Conservation (phyloP, 2,888 invertebrate species). For the Drosophila borealis region DNA sequence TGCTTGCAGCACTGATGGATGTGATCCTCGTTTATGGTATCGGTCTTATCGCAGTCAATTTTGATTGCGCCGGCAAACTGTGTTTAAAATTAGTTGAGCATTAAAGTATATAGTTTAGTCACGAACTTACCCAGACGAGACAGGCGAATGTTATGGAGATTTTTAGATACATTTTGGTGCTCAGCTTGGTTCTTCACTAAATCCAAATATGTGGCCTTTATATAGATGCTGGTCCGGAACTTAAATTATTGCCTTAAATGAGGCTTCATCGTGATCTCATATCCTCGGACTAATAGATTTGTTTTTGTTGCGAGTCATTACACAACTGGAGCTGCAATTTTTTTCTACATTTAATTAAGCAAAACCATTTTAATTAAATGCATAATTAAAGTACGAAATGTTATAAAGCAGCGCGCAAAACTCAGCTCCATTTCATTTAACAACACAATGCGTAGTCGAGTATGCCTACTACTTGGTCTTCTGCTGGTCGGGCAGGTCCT, state of each 20-base stretch:
- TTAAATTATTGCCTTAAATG: slow-evolving; percentile 18
- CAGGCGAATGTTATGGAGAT: slow-evolving; percentile 18
- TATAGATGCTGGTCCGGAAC: slow-evolving; percentile 18
- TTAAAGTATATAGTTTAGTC: neutral
- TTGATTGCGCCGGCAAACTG: slow-evolving; percentile 33
- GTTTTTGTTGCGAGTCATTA: slow-evolving; percentile 46
- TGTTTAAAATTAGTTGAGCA: no score
- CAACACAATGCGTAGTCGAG: slow-evolving; percentile 10
- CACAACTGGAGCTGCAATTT: slow-evolving; percentile 16
- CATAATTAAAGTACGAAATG: neutral
- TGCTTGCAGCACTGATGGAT: slow-evolving; percentile 76
- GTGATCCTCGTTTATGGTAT: slow-evolving; percentile 67
- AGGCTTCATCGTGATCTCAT: neutral
- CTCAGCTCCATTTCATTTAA: slow-evolving; percentile 10
- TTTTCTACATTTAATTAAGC: slow-evolving; percentile 55
- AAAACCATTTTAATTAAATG: slow-evolving; percentile 29
- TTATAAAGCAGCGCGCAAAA: slow-evolving; percentile 47
- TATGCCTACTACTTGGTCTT: neutral
- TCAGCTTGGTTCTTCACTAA: neutral
- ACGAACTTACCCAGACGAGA: slow-evolving; percentile 55
- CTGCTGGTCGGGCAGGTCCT: neutral
- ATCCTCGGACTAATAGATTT: slow-evolving; percentile 9
- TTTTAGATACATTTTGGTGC: slow-evolving; percentile 31
- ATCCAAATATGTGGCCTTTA: neutral
- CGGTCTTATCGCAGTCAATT: slow-evolving; percentile 69